Conservation (phyloP, 1,140 invertebrate species). For the Pogonomyrmex barbatus region DNA sequence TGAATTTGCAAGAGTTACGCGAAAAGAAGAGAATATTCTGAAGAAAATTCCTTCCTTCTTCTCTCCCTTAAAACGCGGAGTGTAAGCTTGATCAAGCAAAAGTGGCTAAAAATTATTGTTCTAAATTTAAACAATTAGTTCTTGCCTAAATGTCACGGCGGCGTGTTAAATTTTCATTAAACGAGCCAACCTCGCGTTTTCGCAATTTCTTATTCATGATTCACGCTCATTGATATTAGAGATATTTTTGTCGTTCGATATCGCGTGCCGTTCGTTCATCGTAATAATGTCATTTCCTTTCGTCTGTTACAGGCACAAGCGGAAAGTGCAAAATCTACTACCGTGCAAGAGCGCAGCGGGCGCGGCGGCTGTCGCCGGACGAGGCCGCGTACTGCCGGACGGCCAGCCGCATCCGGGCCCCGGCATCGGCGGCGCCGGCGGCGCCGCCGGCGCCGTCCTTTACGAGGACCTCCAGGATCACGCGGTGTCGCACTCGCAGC, state of each 20-base stretch:
- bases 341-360: slow-evolving; percentile 90
- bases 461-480: slow-evolving; percentile 89
- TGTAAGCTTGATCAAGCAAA: background rate
- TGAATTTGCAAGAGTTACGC: background rate
- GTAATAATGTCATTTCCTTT: background rate
- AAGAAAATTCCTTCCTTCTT: slow-evolving; percentile 13
- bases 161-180: background rate
- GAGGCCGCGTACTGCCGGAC: slow-evolving; percentile 77
- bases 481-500: slow-evolving; percentile 83
- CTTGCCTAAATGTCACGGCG: background rate
- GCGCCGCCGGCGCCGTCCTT: slow-evolving; percentile 85
- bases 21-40: background rate
- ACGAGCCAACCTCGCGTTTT: background rate
- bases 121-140: background rate
- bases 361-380: slow-evolving; percentile 85
- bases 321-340: slow-evolving; percentile 90
- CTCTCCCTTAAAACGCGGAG: background rate
- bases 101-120: background rate
- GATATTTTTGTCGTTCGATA: background rate
- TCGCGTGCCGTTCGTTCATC: background rate
- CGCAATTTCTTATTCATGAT: background rate
- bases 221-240: background rate
- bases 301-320: slow-evolving; percentile 88
- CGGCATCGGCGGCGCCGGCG: slow-evolving; percentile 78
- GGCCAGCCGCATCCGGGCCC: slow-evolving; percentile 79